Conservation (phyloP, 1,140 invertebrate genomes). For the Bombus breviceps region DNA sequence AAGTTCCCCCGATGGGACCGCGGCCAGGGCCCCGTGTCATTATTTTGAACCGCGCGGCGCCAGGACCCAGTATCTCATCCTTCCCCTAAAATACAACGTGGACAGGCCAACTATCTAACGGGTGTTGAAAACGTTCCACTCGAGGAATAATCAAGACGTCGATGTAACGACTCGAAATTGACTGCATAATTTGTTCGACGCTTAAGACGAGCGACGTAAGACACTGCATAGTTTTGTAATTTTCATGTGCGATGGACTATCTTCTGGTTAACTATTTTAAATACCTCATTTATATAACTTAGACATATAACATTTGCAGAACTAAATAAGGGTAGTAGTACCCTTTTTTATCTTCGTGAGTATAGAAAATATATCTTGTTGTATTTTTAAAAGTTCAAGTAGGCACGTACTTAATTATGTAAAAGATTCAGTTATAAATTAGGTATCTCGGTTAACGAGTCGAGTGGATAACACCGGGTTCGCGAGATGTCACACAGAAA, state of each 20-base stretch:
- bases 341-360: background rate
- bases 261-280: background rate
- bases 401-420: too few species aligned
- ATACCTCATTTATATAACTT: too few species aligned
- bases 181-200: background rate
- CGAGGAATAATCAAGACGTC: background rate
- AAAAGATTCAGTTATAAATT: too few species aligned
- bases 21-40: conserved; percentile 76
- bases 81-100: conserved; percentile 73
- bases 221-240: background rate
- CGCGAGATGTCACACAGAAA: background rate
- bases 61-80: conserved; percentile 80
- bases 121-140: conserved; percentile 64
- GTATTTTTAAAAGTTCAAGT: background rate
- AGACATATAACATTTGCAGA: too few species aligned
- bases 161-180: background rate
- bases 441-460: too few species aligned
- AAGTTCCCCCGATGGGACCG: conserved; percentile 78
- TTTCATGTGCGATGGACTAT: fast-evolving
- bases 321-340: background rate
- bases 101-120: conserved; percentile 69
- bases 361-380: background rate
- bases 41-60: conserved; percentile 80
- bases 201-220: too few species aligned
- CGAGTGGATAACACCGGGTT: background rate